phyloP scores from a whole-genome alignment of 2,888 invertebrate genomes.

The Sminthurides aquaticus region DNA sequence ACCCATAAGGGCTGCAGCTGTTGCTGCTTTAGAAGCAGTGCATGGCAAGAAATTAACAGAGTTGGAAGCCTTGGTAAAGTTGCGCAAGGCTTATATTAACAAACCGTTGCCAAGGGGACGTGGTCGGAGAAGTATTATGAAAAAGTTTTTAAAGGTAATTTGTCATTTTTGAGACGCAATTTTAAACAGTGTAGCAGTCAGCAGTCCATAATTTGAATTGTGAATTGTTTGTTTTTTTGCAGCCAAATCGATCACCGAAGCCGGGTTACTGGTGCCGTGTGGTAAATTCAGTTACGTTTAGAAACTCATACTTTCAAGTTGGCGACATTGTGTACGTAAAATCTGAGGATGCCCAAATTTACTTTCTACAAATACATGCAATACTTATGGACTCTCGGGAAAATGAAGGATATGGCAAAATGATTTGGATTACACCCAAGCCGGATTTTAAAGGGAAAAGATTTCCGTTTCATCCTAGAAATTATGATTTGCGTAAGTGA shows the following conservation, averaged over 20 bases:
- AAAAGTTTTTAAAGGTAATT: background rate
- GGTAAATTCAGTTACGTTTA: background rate
- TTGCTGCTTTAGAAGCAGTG: conserved; percentile 18
- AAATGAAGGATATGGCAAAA: conserved; percentile 10
- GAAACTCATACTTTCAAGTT: conserved; percentile 14
- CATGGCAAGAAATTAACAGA: conserved; percentile 17
- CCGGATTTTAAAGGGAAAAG: conserved; percentile 5
- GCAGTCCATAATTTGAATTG: background rate
- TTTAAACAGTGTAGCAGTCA: too few relatives aligned
- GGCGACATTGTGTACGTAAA: conserved; percentile 14
- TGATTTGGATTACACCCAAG: conserved; percentile 15
- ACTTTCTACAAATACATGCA: conserved; percentile 13
- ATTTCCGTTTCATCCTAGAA: conserved; percentile 10
- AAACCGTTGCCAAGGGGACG: conserved; percentile 16
- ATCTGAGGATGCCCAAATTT: conserved; percentile 5
- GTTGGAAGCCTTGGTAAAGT: conserved; percentile 5
- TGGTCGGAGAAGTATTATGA: conserved; percentile 12
- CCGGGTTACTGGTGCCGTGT: background rate
- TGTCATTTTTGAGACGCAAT: too few relatives aligned
- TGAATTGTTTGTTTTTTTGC: too few relatives aligned
- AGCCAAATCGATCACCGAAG: conserved; percentile 6
- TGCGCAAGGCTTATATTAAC: conserved; percentile 9
- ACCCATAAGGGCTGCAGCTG: conserved; percentile 15
- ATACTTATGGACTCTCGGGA: conserved; percentile 11
- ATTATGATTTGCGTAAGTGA: conserved; percentile 13